Evolutionary conservation across 2,113 vertebrate species (phyloP).

Genomic region (Triplophysa tibetana): DNA sequence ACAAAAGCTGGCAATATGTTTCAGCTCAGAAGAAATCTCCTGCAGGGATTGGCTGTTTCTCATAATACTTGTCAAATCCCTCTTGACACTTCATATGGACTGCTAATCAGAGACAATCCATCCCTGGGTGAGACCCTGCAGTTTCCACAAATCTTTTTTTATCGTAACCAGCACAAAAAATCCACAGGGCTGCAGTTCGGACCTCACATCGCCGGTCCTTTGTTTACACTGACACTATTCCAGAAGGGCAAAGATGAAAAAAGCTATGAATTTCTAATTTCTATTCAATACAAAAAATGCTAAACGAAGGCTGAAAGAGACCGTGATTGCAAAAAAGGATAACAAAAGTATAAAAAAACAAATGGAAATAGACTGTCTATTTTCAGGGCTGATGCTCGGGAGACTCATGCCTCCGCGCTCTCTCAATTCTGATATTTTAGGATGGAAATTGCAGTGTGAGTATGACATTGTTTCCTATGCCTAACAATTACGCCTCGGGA

Average conservation of each 20-base stretch:
- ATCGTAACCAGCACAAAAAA: slow-evolving; percentile 62
- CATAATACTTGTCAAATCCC: slow-evolving; percentile 74
- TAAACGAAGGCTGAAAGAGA: slow-evolving; percentile 16
- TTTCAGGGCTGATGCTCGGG: slow-evolving; percentile 36
- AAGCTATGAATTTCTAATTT: slow-evolving; percentile 58
- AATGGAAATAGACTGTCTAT: slow-evolving; percentile 38
- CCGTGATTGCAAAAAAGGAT: slow-evolving; percentile 23
- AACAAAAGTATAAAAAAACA: not conserved
- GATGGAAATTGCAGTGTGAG: slow-evolving; percentile 33
- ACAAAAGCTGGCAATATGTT: slow-evolving; percentile 69
- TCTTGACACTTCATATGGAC: slow-evolving; percentile 75
- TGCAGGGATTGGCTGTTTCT: slow-evolving; percentile 70
- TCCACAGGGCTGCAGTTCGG: slow-evolving; percentile 64
- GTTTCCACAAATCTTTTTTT: slow-evolving; percentile 65
- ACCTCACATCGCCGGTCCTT: slow-evolving; percentile 57
- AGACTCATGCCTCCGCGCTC: slow-evolving; percentile 10
- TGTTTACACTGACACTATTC: slow-evolving; percentile 66
- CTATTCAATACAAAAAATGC: slow-evolving; percentile 39
- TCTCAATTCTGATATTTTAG: slow-evolving; percentile 38
- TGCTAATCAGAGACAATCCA: slow-evolving; percentile 71
- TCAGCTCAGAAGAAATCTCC: slow-evolving; percentile 66
- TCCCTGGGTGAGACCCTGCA: slow-evolving; percentile 62
- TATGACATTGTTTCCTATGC: slow-evolving; percentile 29
- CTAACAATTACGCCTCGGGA: slow-evolving; percentile 42
- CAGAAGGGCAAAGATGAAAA: slow-evolving; percentile 49